phyloP scores from a whole-genome alignment of 2,888 invertebrate genomes.

The Lepidochrysops patricia region DNA sequence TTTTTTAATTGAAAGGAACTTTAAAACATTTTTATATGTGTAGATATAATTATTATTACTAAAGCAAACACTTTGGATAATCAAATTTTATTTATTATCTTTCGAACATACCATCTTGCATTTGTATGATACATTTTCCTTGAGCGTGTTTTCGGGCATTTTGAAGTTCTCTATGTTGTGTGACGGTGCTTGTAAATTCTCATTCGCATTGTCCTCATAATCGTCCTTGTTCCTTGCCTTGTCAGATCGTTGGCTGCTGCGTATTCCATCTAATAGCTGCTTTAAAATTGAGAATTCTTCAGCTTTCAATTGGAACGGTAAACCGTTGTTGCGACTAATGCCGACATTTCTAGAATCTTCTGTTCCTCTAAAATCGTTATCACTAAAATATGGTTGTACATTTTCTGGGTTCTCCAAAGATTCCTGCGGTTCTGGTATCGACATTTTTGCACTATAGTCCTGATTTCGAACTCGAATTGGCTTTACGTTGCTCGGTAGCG shows the following conservation, averaged over 20 bases:
- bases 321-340: not conserved
- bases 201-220: constrained; percentile 4
- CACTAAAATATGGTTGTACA: not conserved
- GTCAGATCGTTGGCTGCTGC: not conserved
- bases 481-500: not conserved
- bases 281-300: not conserved
- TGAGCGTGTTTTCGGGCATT: constrained; percentile 26
- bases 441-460: not conserved
- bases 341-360: not conserved
- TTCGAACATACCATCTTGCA: constrained; percentile 55
- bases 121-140: constrained; percentile 52
- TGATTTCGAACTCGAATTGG: not conserved
- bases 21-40: too few species aligned
- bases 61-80: constrained; percentile 1
- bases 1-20: not conserved
- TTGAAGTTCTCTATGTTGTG: constrained; percentile 3
- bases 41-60: not conserved
- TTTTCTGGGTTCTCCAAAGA: not conserved
- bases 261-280: not conserved
- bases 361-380: not conserved
- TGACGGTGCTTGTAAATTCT: not conserved
- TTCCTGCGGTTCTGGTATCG: not conserved
- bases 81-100: constrained; percentile 27
- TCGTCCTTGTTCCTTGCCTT: not conserved
- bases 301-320: not conserved